A percentile compares a stretch with the other conserved stretches of the same genome.
phyloP scores from a whole-genome alignment of 2,888 invertebrate species.

The Liopterus haemorrhoidalis region DNA sequence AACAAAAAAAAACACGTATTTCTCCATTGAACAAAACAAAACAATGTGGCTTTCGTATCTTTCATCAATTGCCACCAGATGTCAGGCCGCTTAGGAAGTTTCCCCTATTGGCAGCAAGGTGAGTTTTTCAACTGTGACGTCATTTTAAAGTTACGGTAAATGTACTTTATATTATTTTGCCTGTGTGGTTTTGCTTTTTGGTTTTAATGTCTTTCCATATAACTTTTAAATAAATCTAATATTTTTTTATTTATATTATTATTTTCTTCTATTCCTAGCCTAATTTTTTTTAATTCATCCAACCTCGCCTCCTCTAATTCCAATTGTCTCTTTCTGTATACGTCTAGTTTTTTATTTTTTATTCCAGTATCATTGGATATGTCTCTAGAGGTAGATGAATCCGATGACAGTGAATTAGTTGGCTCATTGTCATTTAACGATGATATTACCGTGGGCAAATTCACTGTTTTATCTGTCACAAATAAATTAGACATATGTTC shows the following conservation, averaged over 20 bases:
- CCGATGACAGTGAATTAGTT: no score
- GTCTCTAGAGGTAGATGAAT: no score
- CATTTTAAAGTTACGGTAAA: no score
- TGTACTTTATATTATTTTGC: no score
- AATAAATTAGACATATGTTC: neutral
- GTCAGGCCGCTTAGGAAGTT: no score
- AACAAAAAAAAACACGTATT: no score
- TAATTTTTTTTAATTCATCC: constrained; percentile 1
- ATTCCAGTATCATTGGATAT: neutral
- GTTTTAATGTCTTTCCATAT: neutral
- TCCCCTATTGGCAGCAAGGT: no score
- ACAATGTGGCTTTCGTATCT: no score
- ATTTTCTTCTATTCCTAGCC: constrained; percentile 1
- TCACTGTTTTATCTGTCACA: constrained; percentile 1
- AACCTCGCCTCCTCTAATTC: neutral
- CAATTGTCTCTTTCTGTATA: constrained; percentile 1
- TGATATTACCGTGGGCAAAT: neutral
- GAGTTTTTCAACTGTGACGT: no score
- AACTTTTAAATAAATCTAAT: neutral
- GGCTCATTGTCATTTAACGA: neutral
- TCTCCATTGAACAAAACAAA: no score
- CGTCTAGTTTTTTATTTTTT: neutral
- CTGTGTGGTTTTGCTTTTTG: no score
- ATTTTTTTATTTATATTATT: neutral
- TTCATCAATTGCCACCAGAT: no score